Evolutionary conservation across 1,140 invertebrate genomes (phyloP), one percentile per base, ranked within the genome.

Genomic region (Heliconius congener): DNA sequence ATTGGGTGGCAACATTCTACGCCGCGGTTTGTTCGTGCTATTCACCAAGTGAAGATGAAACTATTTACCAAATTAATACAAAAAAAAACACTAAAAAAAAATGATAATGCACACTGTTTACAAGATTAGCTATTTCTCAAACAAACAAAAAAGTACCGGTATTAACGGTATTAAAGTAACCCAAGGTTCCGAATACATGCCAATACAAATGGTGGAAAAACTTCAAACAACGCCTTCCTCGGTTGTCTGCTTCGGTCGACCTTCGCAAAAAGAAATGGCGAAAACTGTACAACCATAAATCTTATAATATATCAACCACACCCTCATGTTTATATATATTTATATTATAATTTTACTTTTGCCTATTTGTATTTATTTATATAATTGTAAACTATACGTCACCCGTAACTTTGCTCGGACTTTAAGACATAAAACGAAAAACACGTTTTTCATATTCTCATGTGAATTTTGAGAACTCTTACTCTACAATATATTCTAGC

Each of bases 121-220:
- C 1, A 66, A 66, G 13, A 66, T 66, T 16, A 66, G 60, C 60
- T 66, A 30, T 66, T 27, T 72, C 71, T 9, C 19, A 9, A 42
- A 39, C 37, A 72, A 72, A 72, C 39, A 75, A 79, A 34, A 71
- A 74, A 75, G 46, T 37, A 37, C 19, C 73, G 66, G 71, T 37
- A 66, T 82, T 79, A 82, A 37, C 37, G 60, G 46, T 71, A 81
- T 70, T 70, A 74, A 72, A 72, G 71, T 3, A 72, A 42, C 37
- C 30, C 71, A 78, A 71, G 74, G n/a, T 70, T 73, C 60, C 73
- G 30, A 76, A 77, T 78, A 70, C 30, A 73, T 34, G 71, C 76
- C 80, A 82, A 77, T 80, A 79, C 60, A 79, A 79, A 82, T 82
- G 77, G 34, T 46, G 72, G 55, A 70, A 79, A 80, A 77, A 79